A percentile compares a stretch with the other conserved stretches of the same genome.
Conservation (phyloP, 2,113 vertebrate species). For the Amphilophus citrinellus region DNA sequence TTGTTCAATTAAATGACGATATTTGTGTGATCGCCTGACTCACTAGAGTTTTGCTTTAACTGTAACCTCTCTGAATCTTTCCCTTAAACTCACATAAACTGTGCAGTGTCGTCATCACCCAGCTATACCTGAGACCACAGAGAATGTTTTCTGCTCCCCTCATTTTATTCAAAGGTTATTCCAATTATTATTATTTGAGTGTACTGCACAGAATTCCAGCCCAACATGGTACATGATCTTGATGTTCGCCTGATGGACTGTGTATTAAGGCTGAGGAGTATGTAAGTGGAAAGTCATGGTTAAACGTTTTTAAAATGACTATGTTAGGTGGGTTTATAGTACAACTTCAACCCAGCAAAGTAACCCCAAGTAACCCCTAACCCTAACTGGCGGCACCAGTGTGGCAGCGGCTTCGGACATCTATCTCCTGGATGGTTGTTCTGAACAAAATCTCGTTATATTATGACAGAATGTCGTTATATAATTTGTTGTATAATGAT, state of each 20-base stretch:
- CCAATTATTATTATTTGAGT: constrained; percentile 23
- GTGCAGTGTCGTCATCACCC: background rate
- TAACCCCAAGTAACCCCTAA: too few relatives aligned
- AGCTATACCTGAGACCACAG: fast-evolving
- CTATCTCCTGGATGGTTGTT: too few relatives aligned
- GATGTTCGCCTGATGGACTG: background rate
- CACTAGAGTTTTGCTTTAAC: background rate
- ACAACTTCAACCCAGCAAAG: background rate
- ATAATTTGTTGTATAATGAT: too few relatives aligned
- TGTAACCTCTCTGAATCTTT: background rate
- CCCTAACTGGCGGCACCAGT: too few relatives aligned
- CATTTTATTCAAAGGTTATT: constrained; percentile 30
- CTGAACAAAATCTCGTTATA: too few relatives aligned
- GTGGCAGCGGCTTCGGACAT: too few relatives aligned
- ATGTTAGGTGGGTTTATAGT: background rate
- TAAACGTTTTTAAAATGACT: background rate
- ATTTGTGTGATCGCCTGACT: background rate
- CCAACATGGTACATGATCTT: background rate
- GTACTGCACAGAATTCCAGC: background rate
- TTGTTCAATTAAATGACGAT: background rate
- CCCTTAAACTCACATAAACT: background rate
- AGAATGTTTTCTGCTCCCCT: background rate
- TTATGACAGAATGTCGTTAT: too few relatives aligned
- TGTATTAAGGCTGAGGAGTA: background rate
- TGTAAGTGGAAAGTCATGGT: background rate